Evolutionary conservation across 2,113 vertebrate genomes (phyloP).

Genomic region (Anseranas semipalmata): DNA sequence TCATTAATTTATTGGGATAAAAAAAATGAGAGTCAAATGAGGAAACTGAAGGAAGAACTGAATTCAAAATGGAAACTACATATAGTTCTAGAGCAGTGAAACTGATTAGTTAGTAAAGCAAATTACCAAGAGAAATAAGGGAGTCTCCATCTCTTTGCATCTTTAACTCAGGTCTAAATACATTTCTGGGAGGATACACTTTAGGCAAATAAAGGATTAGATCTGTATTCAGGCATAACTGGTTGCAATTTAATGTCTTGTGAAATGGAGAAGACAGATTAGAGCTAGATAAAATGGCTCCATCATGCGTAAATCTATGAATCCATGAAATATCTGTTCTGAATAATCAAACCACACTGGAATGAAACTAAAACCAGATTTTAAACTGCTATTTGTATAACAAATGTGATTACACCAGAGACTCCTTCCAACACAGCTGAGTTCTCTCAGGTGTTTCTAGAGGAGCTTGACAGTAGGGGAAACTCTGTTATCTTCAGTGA

Average conservation of each 20-base stretch:
- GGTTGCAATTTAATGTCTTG: neutral
- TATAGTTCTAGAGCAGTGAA: neutral
- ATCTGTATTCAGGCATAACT: neutral
- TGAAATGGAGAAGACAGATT: neutral
- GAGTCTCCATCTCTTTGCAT: neutral
- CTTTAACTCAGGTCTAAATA: neutral
- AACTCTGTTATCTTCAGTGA: neutral
- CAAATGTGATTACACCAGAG: neutral
- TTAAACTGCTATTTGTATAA: neutral
- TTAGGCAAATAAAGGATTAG: neutral
- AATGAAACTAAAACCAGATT: neutral
- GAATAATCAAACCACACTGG: neutral
- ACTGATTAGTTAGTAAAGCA: neutral
- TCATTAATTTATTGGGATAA: neutral
- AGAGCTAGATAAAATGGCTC: neutral
- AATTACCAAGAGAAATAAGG: neutral
- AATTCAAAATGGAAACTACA: neutral
- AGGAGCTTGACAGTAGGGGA: neutral
- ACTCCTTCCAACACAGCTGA: neutral
- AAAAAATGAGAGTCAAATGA: neutral
- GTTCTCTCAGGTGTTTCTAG: neutral
- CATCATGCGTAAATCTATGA: neutral
- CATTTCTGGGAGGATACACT: neutral
- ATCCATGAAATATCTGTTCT: neutral
- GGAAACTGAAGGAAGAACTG: neutral